Conservation (phyloP, 2,888 invertebrate genomes). For the Cephus spinipes region DNA sequence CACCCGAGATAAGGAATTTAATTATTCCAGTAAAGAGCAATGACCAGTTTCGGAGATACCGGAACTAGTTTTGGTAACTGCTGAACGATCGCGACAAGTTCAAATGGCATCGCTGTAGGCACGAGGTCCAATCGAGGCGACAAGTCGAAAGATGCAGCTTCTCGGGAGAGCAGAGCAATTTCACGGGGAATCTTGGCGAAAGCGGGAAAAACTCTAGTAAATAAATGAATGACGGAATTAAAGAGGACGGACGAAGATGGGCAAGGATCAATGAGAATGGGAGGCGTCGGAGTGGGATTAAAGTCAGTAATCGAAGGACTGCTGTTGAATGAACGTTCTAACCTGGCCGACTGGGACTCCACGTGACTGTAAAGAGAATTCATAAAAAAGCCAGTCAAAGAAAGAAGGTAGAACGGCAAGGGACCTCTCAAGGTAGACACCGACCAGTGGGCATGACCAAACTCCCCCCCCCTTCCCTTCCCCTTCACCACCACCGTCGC, state of each 20-base stretch:
- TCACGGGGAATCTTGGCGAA: background rate
- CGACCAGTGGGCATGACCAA: slow-evolving; percentile 42
- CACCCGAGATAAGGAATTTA: slow-evolving; percentile 3
- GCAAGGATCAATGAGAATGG: too few relatives aligned
- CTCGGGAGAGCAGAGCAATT: too few relatives aligned
- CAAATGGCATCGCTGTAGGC: background rate
- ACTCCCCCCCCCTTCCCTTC: slow-evolving; percentile 29
- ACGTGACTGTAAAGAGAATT: slow-evolving; percentile 4
- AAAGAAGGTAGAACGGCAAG: slow-evolving; percentile 20
- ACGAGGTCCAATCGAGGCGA: background rate
- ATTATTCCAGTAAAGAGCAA: background rate
- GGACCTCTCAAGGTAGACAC: slow-evolving; percentile 45
- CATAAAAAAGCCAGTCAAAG: slow-evolving; percentile 14
- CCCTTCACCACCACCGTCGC: slow-evolving; percentile 34
- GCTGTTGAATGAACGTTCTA: background rate
- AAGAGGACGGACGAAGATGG: too few relatives aligned
- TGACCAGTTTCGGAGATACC: too few relatives aligned
- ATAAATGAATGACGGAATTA: background rate
- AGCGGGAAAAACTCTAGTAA: background rate
- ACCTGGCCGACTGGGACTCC: slow-evolving; percentile 6
- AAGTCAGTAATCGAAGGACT: background rate
- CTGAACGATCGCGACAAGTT: too few relatives aligned
- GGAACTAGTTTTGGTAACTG: too few relatives aligned
- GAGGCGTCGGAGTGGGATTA: too few relatives aligned
- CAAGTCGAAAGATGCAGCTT: too few relatives aligned